Conservation (phyloP, 2,797 vertebrate species). For the Pelochelys cantorii region DNA sequence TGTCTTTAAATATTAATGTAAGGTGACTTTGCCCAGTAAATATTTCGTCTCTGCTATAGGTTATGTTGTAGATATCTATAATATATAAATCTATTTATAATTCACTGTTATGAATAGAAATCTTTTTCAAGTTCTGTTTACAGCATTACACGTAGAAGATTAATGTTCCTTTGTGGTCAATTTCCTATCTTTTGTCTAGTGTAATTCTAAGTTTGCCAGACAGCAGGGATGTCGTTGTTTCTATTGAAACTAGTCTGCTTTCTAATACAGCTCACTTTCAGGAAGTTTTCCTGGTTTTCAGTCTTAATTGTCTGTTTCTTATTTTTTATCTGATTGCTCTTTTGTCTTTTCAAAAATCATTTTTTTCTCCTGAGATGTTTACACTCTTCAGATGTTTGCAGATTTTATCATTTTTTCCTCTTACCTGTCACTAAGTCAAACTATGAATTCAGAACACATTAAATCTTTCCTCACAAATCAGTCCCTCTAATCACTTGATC, state of each 20-base stretch:
- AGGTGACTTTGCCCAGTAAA: neutral
- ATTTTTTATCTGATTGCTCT: neutral
- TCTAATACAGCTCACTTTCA: neutral
- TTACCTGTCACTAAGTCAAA: neutral
- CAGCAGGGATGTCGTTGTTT: neutral
- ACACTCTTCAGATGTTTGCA: neutral
- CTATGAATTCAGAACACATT: neutral
- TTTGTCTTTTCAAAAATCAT: neutral
- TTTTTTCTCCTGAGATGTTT: neutral
- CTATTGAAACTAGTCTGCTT: neutral
- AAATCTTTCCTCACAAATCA: neutral
- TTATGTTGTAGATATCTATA: neutral
- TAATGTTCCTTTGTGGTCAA: neutral
- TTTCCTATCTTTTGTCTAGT: neutral
- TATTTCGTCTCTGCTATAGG: neutral
- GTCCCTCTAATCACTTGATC: neutral
- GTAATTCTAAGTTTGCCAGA: neutral
- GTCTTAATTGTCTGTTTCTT: neutral
- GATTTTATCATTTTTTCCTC: neutral
- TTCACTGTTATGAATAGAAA: neutral
- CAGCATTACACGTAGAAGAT: neutral
- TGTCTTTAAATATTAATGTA: neutral
- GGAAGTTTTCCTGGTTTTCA: slow-evolving; percentile 6
- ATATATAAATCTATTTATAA: neutral
- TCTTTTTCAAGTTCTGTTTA: neutral